Percentiles rank a stretch among this genome's conserved stretches.
phyloP scores from a whole-genome alignment of 2,113 vertebrate species.

The Corythornis madagascariensis region DNA sequence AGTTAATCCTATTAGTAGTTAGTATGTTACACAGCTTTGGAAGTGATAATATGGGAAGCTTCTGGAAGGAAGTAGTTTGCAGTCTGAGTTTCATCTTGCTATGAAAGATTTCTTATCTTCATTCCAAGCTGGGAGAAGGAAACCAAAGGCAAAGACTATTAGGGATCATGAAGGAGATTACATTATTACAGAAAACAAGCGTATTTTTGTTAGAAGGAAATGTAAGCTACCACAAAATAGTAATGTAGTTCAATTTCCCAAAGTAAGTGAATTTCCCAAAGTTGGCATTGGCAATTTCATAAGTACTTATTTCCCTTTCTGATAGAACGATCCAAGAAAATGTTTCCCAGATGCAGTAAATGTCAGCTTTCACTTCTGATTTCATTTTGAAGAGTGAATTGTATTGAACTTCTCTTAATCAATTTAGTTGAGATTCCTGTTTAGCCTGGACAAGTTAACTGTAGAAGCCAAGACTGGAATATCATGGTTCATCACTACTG shows the following conservation, averaged over 20 bases:
- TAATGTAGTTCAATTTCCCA: not conserved
- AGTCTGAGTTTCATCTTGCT: not conserved
- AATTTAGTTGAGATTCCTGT: not conserved
- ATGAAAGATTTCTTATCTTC: not conserved
- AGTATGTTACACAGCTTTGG: conserved; percentile 20
- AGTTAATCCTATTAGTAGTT: conserved; percentile 40
- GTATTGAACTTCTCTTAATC: not conserved
- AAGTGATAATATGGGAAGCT: not conserved
- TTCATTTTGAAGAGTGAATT: not conserved
- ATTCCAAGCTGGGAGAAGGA: not conserved
- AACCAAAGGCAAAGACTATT: not conserved
- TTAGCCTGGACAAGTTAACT: not conserved
- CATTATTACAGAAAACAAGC: not conserved
- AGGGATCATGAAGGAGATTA: not conserved
- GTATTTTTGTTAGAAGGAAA: not conserved
- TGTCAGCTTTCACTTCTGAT: not conserved
- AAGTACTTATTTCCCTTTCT: not conserved
- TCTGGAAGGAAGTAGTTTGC: not conserved
- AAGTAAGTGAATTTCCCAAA: not conserved
- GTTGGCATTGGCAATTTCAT: not conserved
- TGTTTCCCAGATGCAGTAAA: not conserved
- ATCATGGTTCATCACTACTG: not conserved
- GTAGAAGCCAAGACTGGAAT: not conserved
- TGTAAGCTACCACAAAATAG: not conserved
- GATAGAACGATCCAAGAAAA: not conserved